Evolutionary conservation across 2,113 vertebrate genomes (phyloP), one percentile per base, ranked within the genome.

Genomic region (Cygnus buccinator): DNA sequence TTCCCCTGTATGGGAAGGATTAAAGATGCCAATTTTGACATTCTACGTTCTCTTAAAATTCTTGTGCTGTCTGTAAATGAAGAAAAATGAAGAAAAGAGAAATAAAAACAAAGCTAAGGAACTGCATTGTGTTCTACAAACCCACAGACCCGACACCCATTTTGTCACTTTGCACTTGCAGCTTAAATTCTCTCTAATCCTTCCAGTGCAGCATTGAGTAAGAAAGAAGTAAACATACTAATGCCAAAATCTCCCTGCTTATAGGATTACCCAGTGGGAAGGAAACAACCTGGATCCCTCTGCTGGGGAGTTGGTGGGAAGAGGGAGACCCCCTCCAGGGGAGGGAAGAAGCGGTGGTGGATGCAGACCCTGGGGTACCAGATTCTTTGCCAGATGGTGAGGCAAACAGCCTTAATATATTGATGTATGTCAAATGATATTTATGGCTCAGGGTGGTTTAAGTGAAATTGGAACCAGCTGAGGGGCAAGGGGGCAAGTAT

Each of bases 21-120:
- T 97, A 97, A 48, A 97, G 92, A 72, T 97, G 87, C 43, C 87
- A 96, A n/a, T 92, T 94, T 94, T 84, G 85, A 93, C 86, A 95
- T 95, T 78, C 66, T 89, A 88, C 19, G 23, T 97, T 89, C 70
- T 66, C 85, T 96, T 95, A 96, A 97, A 48, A 95, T 97, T 94
- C 95, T 93, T 97, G 46, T 50, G 65, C 87, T 94, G 35, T 79
- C 74, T 94, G 52, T 58, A 87, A 86, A 81, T 43, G 74, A 91
- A 4, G 6, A 0, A 9, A 3, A 44, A 29, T 61, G 39, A n/a
- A 66, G 20, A 23, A 9, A 33, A 21, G 52, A 41, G 54, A 71
- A 86, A 54, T 54, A 55, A 43, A 63, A 74, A 50, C 33, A 33
- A 74, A 75, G 13, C 28, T 75, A 94, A 88, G 44, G 33, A 67